Evolutionary conservation across 2,888 invertebrate genomes (phyloP), one percentile per base, ranked within the genome.

Genomic region (Leucophora obtusa): DNA sequence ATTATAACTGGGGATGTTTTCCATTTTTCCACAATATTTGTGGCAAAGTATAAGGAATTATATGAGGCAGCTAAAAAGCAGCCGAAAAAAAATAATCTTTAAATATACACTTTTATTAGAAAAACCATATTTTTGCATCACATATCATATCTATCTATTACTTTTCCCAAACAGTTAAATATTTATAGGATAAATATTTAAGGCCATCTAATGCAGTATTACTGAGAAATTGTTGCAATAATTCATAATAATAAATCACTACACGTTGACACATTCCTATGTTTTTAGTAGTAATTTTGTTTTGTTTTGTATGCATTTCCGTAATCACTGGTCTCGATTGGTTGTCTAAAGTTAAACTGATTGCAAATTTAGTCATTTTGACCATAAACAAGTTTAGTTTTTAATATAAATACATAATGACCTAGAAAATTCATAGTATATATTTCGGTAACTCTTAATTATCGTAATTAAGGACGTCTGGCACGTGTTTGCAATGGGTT

Each of bases 1-100:
- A 96, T 94, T 38, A 96, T 95, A 85, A 96, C 94, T 0, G 96
- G 96, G 1, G 93, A 92, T 2, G 91, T 91, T 14, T 92, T 91
- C 94, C 95, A 96, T 89, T 94, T 95, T 10, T 91, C 89, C 85
- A 94, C 95, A 5, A 96, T 92, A 84, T 93, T 93, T 62, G 92
- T 87, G 77, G 95, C 95, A 87, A 94, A 95, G 87, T 94, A 94
- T 0, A 91, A 90, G 0, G 96, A 94, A 81, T 93, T 92, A 24
- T 92, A 86, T 0, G 94, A 89, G 0, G 95, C 95, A 43, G 92
- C 87, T 0, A 92, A 85, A 85, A 96, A 95, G 0, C 95, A 92
- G 0, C 93, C 84, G 35, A 94, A 89, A 94, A 96, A 96, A 89
- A 95, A 96, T 62, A 93, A 89, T 86, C 95, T 94, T 81, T 0